These are phyloP conservation scores for Lampris incognitus DNA, from an alignment of 2,113 vertebrate genomes.

Conservation along the genomic window DNA sequence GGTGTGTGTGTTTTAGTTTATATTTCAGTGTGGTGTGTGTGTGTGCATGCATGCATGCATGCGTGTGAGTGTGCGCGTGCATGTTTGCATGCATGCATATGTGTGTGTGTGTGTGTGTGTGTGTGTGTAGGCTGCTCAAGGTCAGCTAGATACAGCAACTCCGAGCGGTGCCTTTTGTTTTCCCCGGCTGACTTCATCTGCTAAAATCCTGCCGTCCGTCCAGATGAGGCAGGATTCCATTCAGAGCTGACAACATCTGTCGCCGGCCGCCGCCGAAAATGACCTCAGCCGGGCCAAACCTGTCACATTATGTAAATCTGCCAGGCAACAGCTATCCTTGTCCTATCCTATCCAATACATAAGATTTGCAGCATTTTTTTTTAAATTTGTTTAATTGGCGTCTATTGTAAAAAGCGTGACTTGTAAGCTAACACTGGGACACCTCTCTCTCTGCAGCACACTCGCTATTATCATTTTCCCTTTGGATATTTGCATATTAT, in stretches of 20 bases:
- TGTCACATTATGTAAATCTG: background rate
- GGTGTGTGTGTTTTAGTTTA: background rate
- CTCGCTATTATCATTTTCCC: too few species aligned
- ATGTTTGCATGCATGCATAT: conserved; percentile 12
- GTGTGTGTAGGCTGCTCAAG: conserved; percentile 42
- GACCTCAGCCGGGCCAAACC: background rate
- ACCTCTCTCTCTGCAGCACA: too few species aligned
- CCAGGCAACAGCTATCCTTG: background rate
- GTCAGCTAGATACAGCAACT: conserved; percentile 51
- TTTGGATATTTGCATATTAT: too few species aligned
- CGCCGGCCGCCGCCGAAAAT: background rate
- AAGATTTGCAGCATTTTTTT: too few species aligned
- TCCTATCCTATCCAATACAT: background rate
- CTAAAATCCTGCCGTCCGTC: conserved; percentile 5
- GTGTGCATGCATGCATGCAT: background rate
- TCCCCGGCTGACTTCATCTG: conserved; percentile 24
- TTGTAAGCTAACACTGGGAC: too few species aligned
- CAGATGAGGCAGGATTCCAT: conserved; percentile 3
- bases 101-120: background rate
- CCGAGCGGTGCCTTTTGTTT: conserved; percentile 26
- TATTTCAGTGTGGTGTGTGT: background rate
- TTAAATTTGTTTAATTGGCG: too few species aligned
- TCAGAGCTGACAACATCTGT: conserved; percentile 12
- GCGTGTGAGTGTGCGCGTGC: background rate
- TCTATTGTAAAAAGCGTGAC: too few species aligned